A percentile compares a stretch with the other conserved stretches of the same genome.
phyloP scores from a whole-genome alignment of 2,113 vertebrate genomes.

The Scatophagus argus region DNA sequence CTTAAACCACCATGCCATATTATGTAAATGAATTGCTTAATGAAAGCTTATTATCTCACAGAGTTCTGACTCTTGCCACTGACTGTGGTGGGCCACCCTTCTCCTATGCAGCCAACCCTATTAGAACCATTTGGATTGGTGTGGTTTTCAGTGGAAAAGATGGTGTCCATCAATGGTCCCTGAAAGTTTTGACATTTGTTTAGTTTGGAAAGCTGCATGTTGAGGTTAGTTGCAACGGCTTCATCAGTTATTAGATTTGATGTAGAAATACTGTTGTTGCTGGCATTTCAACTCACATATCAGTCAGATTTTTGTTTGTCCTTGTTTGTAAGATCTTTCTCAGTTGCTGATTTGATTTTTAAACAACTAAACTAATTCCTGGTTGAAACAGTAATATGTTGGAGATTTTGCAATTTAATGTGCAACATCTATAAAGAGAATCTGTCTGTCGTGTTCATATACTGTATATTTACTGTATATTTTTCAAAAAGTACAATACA shows the following conservation, averaged over 20 bases:
- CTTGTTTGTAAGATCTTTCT: too few species aligned
- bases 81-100: not conserved
- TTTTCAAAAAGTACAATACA: not conserved
- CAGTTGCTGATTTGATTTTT: not conserved
- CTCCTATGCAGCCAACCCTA: not conserved
- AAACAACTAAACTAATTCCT: constrained; percentile 12
- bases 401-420: not conserved
- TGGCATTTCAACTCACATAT: not conserved
- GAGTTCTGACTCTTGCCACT: not conserved
- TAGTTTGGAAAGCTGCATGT: constrained; percentile 9
- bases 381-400: not conserved
- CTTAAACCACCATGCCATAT: not conserved
- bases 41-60: not conserved
- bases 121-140: constrained; percentile 2
- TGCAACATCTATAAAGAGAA: not conserved
- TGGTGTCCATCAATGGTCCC: not conserved
- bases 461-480: not conserved
- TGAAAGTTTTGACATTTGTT: constrained; percentile 7
- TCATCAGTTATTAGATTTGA: not conserved
- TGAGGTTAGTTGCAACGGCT: not conserved
- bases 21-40: not conserved
- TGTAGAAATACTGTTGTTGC: not conserved
- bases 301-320: not conserved
- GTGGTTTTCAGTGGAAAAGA: constrained; percentile 26
- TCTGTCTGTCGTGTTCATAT: not conserved